Evolutionary conservation across 2,113 vertebrate genomes (phyloP).

Genomic region (Cepphus grylle): DNA sequence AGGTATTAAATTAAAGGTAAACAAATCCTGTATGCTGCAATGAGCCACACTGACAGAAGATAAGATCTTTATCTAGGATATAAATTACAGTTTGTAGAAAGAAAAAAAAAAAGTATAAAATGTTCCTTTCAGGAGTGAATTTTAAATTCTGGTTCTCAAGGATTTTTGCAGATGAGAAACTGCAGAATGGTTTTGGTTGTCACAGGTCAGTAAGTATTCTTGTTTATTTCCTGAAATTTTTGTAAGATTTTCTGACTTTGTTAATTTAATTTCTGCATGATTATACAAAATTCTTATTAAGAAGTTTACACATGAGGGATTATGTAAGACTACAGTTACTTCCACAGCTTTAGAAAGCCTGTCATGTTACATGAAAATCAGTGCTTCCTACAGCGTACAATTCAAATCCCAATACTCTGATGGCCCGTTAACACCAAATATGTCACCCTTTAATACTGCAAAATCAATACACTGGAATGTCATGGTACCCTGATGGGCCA

Average conservation of each 20-base stretch:
- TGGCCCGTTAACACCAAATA: conserved; percentile 66
- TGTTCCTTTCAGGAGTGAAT: not conserved
- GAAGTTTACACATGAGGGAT: not conserved
- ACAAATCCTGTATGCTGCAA: not conserved
- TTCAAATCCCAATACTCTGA: conserved; percentile 64
- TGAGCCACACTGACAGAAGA: not conserved
- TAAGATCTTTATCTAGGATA: not conserved
- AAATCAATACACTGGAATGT: conserved; percentile 76
- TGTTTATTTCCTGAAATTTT: not conserved
- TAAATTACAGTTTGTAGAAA: not conserved
- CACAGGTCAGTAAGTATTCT: not conserved
- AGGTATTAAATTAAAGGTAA: not conserved
- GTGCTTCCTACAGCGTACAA: conserved; percentile 33
- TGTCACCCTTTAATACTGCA: conserved; percentile 65
- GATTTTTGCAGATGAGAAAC: not conserved
- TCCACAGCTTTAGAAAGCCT: conserved; percentile 44
- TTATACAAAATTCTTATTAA: not conserved
- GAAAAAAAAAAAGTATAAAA: not conserved
- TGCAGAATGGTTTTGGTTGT: not conserved
- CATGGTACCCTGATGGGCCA: conserved; percentile 74
- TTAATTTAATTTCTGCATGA: not conserved
- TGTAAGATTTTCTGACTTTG: not conserved
- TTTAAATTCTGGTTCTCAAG: not conserved
- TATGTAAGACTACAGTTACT: not conserved
- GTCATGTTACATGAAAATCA: conserved; percentile 46